Percentiles rank a stretch among this genome's conserved stretches.
Evolutionary conservation across 2,113 vertebrate species (phyloP).

Genomic region (Chaetodon auriga): DNA sequence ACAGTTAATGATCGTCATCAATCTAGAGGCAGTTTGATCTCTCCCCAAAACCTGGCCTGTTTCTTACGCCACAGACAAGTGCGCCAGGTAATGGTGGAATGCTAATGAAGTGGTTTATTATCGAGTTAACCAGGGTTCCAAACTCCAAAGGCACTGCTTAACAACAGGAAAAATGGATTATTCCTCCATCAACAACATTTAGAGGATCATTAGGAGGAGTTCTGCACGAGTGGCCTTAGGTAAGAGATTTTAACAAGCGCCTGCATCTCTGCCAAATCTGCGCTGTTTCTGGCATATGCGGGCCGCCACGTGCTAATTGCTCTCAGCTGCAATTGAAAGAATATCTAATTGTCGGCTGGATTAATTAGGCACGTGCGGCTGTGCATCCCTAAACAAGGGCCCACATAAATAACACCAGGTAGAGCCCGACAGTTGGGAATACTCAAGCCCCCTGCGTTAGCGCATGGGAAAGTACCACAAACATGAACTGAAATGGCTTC

Average conservation of each 20-base stretch:
- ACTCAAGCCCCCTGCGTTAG: constrained; percentile 86
- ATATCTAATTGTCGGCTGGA: constrained; percentile 98
- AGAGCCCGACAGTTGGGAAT: constrained; percentile 91
- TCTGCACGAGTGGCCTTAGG: constrained; percentile 92
- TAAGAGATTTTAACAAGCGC: constrained; percentile 97
- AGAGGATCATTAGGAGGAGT: constrained; percentile 94
- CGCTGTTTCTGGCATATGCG: constrained; percentile 92
- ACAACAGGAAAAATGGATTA: constrained; percentile 92
- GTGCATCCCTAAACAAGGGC: constrained; percentile 94
- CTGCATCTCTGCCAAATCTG: constrained; percentile 89
- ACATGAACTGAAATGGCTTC: constrained; percentile 81
- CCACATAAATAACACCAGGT: constrained; percentile 97
- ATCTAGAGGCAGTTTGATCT: not conserved
- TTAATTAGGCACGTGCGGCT: constrained; percentile 96
- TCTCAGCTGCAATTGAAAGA: constrained; percentile 98
- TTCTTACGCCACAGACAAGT: constrained; percentile 48
- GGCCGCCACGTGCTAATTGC: constrained; percentile 96
- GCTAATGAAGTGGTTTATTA: constrained; percentile 90
- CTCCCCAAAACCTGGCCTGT: not conserved
- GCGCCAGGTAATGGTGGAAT: constrained; percentile 68
- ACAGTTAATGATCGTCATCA: not conserved
- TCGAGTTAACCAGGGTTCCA: constrained; percentile 89
- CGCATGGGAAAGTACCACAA: constrained; percentile 87
- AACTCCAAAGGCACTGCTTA: constrained; percentile 93
- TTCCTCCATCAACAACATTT: constrained; percentile 97